Conservation (phyloP, 2,797 vertebrate species). For the Eupleurogrammus muticus region DNA sequence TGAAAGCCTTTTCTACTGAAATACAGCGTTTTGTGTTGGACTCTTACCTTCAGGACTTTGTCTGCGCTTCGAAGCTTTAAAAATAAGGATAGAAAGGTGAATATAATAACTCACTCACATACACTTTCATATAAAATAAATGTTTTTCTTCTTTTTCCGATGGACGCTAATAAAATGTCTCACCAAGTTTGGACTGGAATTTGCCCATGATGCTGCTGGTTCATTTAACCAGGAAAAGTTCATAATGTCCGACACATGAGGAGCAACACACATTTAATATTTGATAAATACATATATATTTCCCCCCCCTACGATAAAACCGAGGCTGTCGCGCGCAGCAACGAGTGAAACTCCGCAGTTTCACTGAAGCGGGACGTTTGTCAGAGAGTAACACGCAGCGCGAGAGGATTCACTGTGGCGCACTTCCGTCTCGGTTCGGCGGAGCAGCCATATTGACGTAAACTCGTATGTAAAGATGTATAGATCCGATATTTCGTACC, state of each 20-base stretch:
- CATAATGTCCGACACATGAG: slow-evolving; percentile 13
- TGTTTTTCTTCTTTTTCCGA: not conserved
- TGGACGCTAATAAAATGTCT: slow-evolving; percentile 1
- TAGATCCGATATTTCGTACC: too few relatives aligned
- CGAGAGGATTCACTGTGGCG: slow-evolving; percentile 9
- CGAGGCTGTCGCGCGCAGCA: not conserved
- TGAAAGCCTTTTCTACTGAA: too few relatives aligned
- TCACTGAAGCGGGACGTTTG: not conserved
- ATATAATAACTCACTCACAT: not conserved
- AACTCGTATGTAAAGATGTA: too few relatives aligned
- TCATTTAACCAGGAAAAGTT: slow-evolving; percentile 13
- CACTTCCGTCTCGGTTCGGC: slow-evolving; percentile 44
- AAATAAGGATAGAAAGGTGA: slow-evolving; percentile 23
- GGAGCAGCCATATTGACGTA: too few relatives aligned
- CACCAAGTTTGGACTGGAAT: slow-evolving; percentile 73
- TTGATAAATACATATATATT: not conserved
- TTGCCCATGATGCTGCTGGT: slow-evolving; percentile 62
- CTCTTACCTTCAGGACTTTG: slow-evolving; percentile 72
- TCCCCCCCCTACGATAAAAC: not conserved
- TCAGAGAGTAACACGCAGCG: slow-evolving; percentile 33
- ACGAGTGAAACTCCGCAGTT: not conserved
- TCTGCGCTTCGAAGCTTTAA: slow-evolving; percentile 61
- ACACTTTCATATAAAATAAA: not conserved
- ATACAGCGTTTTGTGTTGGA: not conserved
- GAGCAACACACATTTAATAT: not conserved